These are phyloP conservation scores for Pangasius sanitwongsei DNA, from an alignment of 2,797 vertebrate genomes.

Conservation along the genomic window DNA sequence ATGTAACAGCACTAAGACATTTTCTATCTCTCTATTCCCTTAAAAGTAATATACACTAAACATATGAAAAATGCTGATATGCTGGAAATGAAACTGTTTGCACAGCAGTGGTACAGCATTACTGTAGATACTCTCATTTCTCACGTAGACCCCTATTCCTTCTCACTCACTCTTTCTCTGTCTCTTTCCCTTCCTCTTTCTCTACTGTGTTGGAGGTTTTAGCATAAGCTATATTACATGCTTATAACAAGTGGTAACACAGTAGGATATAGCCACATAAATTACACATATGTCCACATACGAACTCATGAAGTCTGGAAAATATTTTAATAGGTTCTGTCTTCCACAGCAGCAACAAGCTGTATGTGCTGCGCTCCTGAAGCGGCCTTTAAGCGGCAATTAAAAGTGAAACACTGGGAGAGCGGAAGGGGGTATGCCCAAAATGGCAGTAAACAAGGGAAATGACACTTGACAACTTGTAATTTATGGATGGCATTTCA, in stretches of 20 bases:
- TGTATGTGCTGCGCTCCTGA: neutral
- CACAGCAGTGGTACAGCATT: neutral
- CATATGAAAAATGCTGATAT: neutral
- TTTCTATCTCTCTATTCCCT: slow-evolving; percentile 61
- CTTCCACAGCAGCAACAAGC: slow-evolving; percentile 62
- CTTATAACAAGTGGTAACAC: slow-evolving; percentile 76
- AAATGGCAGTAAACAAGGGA: slow-evolving; percentile 82
- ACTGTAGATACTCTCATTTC: slow-evolving; percentile 70
- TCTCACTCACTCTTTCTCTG: slow-evolving; percentile 7
- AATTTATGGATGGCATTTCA: slow-evolving; percentile 80
- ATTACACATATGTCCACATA: slow-evolving; percentile 71
- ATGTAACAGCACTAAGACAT: neutral
- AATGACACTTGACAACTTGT: slow-evolving; percentile 84
- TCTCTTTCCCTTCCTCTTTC: slow-evolving; percentile 32
- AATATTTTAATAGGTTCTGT: slow-evolving; percentile 82
- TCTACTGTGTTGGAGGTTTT: neutral
- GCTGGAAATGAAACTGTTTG: neutral
- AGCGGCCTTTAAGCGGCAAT: slow-evolving; percentile 68
- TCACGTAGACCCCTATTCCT: slow-evolving; percentile 62
- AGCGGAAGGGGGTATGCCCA: slow-evolving; percentile 70
- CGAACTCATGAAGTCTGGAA: slow-evolving; percentile 49
- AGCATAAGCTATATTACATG: slow-evolving; percentile 70
- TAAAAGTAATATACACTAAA: slow-evolving; percentile 12
- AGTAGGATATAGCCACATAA: slow-evolving; percentile 79
- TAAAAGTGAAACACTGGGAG: slow-evolving; percentile 78